Conservation (phyloP, 2,797 vertebrate species). For the Cryptoprocta ferox region DNA sequence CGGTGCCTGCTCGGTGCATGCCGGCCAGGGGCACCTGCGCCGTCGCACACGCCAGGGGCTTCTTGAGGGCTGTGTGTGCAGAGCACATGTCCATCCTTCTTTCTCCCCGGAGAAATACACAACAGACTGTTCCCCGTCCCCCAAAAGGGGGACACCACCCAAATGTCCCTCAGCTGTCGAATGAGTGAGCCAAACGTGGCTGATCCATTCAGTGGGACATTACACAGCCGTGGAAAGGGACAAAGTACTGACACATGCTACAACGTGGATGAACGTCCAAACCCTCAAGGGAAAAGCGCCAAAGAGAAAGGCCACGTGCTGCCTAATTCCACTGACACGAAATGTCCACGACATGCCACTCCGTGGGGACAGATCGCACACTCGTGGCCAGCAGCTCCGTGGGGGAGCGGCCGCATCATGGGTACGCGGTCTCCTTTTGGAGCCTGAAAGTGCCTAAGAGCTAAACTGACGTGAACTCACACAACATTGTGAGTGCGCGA, state of each 20-base stretch:
- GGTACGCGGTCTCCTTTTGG: too few species aligned
- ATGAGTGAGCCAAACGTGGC: too few species aligned
- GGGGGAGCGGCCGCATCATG: neutral
- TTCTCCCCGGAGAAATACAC: neutral
- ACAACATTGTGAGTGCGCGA: neutral
- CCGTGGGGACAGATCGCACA: too few species aligned
- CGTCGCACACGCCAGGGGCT: too few species aligned
- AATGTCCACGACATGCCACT: neutral
- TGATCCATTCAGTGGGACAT: fast-evolving
- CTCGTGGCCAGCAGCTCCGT: neutral
- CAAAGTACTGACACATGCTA: fast-evolving
- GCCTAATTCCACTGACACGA: fast-evolving
- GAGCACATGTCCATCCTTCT: neutral
- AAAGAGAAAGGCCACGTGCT: fast-evolving
- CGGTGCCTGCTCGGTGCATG: too few species aligned
- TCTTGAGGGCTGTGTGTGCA: too few species aligned
- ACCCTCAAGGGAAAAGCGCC: neutral
- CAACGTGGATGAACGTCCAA: fast-evolving
- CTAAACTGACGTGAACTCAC: too few species aligned
- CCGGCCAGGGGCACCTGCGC: neutral
- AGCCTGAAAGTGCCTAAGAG: neutral
- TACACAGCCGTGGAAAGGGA: neutral
- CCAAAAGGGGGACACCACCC: neutral
- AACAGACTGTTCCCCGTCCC: neutral
- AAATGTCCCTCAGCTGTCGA: neutral